Percentiles rank a stretch among this genome's conserved stretches.
phyloP scores from a whole-genome alignment of 2,113 vertebrate species.

The Athene noctua region DNA sequence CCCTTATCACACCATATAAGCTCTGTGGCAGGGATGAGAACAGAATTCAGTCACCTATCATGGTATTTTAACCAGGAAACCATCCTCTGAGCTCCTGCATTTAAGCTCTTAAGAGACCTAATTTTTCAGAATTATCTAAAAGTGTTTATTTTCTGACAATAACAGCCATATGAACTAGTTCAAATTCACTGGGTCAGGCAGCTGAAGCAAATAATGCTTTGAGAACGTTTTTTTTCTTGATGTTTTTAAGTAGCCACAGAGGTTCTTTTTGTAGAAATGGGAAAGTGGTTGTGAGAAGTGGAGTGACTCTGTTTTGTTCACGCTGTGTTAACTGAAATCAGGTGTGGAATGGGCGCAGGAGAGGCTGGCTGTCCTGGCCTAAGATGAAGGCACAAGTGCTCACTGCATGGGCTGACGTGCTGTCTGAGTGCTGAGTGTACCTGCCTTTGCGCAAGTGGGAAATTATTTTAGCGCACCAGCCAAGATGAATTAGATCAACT shows the following conservation, averaged over 20 bases:
- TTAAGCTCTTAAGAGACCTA: not conserved
- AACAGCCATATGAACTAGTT: not conserved
- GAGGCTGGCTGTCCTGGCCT: not conserved
- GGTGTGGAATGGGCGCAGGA: rapidly evolving
- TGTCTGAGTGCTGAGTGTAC: not conserved
- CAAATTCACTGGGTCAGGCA: not conserved
- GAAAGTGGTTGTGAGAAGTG: not conserved
- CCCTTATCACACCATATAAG: not conserved
- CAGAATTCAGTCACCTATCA: not conserved
- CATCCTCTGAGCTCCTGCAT: not conserved
- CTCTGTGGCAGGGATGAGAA: not conserved
- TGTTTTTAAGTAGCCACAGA: not conserved
- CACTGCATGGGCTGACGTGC: not conserved
- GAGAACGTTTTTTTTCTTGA: not conserved
- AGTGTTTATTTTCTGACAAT: not conserved
- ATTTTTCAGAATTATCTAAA: not conserved
- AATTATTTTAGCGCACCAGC: not conserved
- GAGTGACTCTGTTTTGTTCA: not conserved
- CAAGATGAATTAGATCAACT: not conserved
- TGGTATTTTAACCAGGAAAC: not conserved
- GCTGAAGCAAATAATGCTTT: not conserved
- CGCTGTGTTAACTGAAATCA: not conserved
- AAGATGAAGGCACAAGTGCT: not conserved
- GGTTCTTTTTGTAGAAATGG: not conserved
- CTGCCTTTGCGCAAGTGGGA: not conserved